Conservation (phyloP, 2,113 vertebrate genomes). For the Ammospiza caudacuta region DNA sequence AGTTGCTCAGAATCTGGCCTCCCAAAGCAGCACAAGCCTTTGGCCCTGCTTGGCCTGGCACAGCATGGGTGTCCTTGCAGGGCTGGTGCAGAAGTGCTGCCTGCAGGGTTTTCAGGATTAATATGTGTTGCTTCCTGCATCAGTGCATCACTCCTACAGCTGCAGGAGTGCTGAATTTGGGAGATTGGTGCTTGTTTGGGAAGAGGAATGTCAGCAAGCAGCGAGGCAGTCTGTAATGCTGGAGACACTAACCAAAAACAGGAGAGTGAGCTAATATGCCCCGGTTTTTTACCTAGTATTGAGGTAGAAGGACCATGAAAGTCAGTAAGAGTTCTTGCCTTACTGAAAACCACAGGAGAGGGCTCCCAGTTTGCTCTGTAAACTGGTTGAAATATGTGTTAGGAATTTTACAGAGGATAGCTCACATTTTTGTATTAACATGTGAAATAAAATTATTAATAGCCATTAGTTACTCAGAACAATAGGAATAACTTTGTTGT, state of each 20-base stretch:
- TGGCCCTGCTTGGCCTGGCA: not conserved
- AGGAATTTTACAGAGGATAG: not conserved
- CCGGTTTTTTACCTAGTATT: not conserved
- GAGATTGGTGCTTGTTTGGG: not conserved
- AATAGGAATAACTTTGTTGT: not conserved
- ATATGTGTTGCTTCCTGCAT: not conserved
- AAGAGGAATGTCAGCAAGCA: not conserved
- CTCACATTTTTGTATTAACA: not conserved
- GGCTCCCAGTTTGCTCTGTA: not conserved
- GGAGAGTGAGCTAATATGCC: not conserved
- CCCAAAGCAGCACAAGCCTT: no score
- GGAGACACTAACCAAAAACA: not conserved
- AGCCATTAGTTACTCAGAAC: not conserved
- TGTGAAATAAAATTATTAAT: not conserved
- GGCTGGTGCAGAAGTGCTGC: not conserved
- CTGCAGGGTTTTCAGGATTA: not conserved
- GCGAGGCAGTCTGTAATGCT: not conserved
- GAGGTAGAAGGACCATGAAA: not conserved
- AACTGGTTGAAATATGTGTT: not conserved
- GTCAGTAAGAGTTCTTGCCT: not conserved
- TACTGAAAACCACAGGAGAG: not conserved
- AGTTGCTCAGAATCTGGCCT: not conserved
- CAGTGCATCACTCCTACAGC: fast-evolving
- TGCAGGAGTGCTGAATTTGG: not conserved
- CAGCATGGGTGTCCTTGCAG: not conserved